Evolutionary conservation across 1,140 invertebrate genomes (phyloP), one percentile per base, ranked within the genome.

Genomic region (Ceratosolen solmsi): DNA sequence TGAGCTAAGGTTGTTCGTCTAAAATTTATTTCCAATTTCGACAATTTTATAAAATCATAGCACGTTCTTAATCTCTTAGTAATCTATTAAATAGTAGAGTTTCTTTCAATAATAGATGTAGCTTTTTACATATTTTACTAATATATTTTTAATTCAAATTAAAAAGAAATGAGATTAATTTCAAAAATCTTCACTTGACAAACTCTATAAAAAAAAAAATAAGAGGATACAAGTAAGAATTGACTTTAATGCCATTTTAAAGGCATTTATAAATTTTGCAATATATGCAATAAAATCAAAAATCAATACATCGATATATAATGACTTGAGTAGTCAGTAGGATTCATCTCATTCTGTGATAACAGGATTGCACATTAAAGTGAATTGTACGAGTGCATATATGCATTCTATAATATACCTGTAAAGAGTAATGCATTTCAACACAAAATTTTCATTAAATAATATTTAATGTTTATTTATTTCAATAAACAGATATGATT

Each of bases 11-110:
- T 72, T 84, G 85, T 86, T 84, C 68, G 78, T 85, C 83, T 85
- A 70, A 83, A 86, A 88, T 72, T 83, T 87, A 84, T 85, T 87
- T 82, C 54, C 38, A 78, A 73, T 83, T 76, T 70, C 85, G 33
- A 83, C 78, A 87, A 60, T 72, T 87, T 84, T 71, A 85, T 76
- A 77, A 85, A 79, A 60, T 83, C 83, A 79, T 41, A 84, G 13
- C 46, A 72, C 15, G 22, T 58, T 71, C 65, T 72, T 56, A 60
- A 56, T 36, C 27, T 38, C 20, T 79, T 36, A 54, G 54, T 15
- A 70, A 76, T 76, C 3, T 49, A 63, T 76, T 46, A 9, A 76
- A 41, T 72, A 41, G 36, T 46, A 56, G 1, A 58, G 30, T 75
- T 75, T 73, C 33, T 60, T 65, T 65, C 58, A 77, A 46, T 30